Base-by-base conservation (phyloP, 2,888 invertebrate species). In the Spodoptera exigua region DNA sequence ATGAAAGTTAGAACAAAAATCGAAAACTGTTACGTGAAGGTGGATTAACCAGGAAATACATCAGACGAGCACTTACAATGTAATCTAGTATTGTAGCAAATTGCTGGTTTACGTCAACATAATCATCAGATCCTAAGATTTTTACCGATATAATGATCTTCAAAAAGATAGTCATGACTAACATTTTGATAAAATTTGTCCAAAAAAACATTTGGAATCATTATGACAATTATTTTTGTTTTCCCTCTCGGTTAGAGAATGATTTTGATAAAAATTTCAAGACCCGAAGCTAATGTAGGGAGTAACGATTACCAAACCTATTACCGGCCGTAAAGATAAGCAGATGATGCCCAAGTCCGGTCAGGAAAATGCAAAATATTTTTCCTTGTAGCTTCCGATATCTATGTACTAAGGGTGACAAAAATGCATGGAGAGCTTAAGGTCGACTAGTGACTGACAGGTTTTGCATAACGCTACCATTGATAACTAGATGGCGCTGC, bases 301-400 rank as follows among this genome's bases (percentile, higher is more conserved):
- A 45, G 7, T 40, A 37, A 12, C 43, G 43, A 71, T 70, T 59
- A 54, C 27, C 46, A 47, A 17, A 39, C 14, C 34, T 40, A 35
- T 63, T 35, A 54, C 37, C 41, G 57, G 4, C 54, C 9, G 13
- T 48, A 52, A 12, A 35, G 74, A 73, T 69, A 69, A 55, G 16
- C 32, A 16, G 35, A 66, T 54, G 45, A 59, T n/a, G 11, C 10
- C 13, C 49, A 11, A n/a, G 21, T 55, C 40, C 51, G 60, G 54
- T 48, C 21, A 67, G 10, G 43, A 13, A 40, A 47, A 44, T 60
- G 13, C 48, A 44, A n/a, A 43, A 60, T 37, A 48, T 9, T 27
- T 27, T 46, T 16, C 13, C 14, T 3, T 21, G 9, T n/a, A 40
- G 7, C 12, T 32, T 4, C 2, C n/a, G 2, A 12, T 12, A 36